These are phyloP conservation scores for Pachyramphus minor DNA, from an alignment of 2,113 vertebrate species.

Conservation along the genomic window DNA sequence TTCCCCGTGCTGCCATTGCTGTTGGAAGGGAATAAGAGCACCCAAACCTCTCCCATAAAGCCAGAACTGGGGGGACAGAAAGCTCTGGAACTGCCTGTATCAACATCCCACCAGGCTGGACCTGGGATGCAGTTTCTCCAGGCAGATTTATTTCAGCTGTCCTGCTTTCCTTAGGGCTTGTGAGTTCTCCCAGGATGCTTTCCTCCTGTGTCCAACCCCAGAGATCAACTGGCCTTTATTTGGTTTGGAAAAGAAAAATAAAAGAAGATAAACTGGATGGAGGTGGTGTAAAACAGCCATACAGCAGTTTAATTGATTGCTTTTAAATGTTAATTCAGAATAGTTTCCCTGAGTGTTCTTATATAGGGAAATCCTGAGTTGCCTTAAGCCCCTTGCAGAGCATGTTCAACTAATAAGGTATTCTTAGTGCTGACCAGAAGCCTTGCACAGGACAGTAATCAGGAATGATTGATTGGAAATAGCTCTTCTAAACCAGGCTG, in stretches of 20 bases:
- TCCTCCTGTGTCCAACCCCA: not conserved
- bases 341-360: constrained; percentile 6
- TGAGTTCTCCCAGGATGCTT: not conserved
- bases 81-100: not conserved
- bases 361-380: not conserved
- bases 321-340: constrained; percentile 15
- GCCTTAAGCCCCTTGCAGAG: constrained; percentile 10
- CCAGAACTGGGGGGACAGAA: not conserved
- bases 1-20: accelerated
- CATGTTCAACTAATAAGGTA: not conserved
- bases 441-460: not conserved
- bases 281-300: not conserved
- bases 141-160: not conserved
- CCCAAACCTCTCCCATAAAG: not conserved
- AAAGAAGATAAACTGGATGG: not conserved
- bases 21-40: not conserved
- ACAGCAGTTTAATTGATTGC: constrained; percentile 13
- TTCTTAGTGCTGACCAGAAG: not conserved
- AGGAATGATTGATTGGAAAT: constrained; percentile 5
- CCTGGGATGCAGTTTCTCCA: not conserved
- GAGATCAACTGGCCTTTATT: not conserved
- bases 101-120: not conserved
- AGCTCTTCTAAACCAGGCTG: not conserved
- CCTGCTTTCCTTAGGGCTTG: not conserved
- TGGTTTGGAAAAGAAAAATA: not conserved